Conservation (phyloP, 1,140 invertebrate genomes). For the Mactra quadrangularis region DNA sequence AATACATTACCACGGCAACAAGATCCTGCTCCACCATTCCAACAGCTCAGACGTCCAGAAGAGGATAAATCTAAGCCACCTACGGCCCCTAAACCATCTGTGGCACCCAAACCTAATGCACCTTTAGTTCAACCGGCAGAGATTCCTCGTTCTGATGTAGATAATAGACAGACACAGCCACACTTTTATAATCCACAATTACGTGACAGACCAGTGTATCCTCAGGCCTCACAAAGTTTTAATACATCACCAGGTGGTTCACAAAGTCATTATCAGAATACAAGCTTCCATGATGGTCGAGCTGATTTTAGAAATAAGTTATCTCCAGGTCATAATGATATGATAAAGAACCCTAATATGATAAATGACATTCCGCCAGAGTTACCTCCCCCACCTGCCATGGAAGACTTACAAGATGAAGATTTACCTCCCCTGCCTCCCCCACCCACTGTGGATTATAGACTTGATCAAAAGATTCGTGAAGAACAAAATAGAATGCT, state of each 20-base stretch:
- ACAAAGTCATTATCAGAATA: slow-evolving; percentile 58
- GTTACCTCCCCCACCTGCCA: slow-evolving; percentile 74
- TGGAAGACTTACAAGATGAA: slow-evolving; percentile 71
- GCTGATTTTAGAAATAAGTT: slow-evolving; percentile 42
- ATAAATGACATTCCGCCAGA: slow-evolving; percentile 72
- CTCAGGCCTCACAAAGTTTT: slow-evolving; percentile 32
- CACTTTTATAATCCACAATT: slow-evolving; percentile 73
- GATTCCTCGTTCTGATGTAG: slow-evolving; percentile 71
- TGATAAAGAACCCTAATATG: slow-evolving; percentile 62
- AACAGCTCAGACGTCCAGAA: slow-evolving; percentile 70
- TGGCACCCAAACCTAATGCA: slow-evolving; percentile 71
- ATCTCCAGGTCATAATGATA: slow-evolving; percentile 32
- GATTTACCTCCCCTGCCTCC: slow-evolving; percentile 78
- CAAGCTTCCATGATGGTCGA: slow-evolving; percentile 48
- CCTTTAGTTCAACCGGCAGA: slow-evolving; percentile 71
- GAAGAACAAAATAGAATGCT: slow-evolving; percentile 71
- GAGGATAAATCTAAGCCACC: slow-evolving; percentile 67
- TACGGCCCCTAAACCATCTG: slow-evolving; percentile 71
- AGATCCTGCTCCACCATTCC: slow-evolving; percentile 73
- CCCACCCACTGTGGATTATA: slow-evolving; percentile 71
- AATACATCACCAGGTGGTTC: slow-evolving; percentile 20
- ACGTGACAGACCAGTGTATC: slow-evolving; percentile 41
- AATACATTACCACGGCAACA: slow-evolving; percentile 75
- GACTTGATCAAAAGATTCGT: slow-evolving; percentile 69
- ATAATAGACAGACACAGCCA: slow-evolving; percentile 76